Conservation (phyloP, 2,888 invertebrate species). For the Venusia cambrica region DNA sequence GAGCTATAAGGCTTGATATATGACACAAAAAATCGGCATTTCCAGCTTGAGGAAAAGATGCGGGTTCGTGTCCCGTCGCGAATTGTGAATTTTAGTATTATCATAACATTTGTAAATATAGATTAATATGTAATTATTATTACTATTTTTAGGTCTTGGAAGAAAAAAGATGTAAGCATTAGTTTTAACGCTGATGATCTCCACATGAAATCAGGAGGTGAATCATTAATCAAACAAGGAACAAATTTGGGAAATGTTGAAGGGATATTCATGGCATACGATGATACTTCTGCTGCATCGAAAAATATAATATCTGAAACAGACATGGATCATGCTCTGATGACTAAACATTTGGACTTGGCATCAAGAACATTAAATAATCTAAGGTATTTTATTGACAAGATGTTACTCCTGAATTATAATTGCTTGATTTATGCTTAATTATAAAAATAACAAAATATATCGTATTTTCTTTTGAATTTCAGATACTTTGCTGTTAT, state of each 20-base stretch:
- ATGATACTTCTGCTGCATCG: not conserved
- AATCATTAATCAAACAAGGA: slow-evolving; percentile 9
- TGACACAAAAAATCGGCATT: too few relatives aligned
- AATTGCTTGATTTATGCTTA: too few relatives aligned
- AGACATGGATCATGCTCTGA: slow-evolving; percentile 1
- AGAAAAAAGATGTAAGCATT: slow-evolving; percentile 11
- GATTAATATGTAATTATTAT: too few relatives aligned
- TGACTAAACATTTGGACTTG: slow-evolving; percentile 17
- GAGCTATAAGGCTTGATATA: too few relatives aligned
- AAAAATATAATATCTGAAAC: not conserved
- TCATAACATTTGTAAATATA: too few relatives aligned
- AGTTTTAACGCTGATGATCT: slow-evolving; percentile 15
- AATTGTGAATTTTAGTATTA: too few relatives aligned
- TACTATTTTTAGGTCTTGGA: slow-evolving; percentile 27
- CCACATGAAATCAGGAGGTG: slow-evolving; percentile 12
- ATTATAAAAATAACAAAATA: too few relatives aligned
- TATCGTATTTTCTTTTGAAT: too few relatives aligned
- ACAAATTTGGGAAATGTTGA: slow-evolving; percentile 14
- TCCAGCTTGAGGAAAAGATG: too few relatives aligned
- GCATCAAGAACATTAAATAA: slow-evolving; percentile 6
- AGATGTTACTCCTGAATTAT: too few relatives aligned
- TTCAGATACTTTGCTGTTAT: slow-evolving; percentile 24
- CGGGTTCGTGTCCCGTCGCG: too few relatives aligned
- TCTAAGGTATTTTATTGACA: slow-evolving; percentile 14
- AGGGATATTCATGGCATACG: slow-evolving; percentile 20